Evolutionary conservation across 35 echinoderm and acorn worm genomes (phyloP).

Genomic region (Stichopus chloronotus): DNA sequence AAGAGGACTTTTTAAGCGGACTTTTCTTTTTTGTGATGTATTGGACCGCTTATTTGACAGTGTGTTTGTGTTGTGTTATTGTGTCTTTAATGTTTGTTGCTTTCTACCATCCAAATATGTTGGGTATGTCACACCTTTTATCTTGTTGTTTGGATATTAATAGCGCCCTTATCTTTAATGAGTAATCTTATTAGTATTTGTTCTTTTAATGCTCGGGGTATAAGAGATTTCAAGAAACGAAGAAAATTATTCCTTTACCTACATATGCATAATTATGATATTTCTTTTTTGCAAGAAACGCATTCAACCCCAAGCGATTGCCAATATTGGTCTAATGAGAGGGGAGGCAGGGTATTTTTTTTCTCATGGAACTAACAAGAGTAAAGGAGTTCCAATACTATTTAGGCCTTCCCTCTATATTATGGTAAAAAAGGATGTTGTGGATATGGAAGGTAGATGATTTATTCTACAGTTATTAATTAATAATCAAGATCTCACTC

Average conservation of each 20-base stretch:
- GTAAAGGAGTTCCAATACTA: constrained; percentile 19
- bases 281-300: constrained; percentile 33
- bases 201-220: constrained; percentile 40
- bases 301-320: not conserved
- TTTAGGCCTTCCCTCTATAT: not conserved
- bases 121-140: not conserved
- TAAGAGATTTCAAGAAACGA: constrained; percentile 16
- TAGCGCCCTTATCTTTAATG: not conserved
- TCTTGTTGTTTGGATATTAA: not conserved
- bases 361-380: constrained; percentile 43
- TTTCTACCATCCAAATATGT: not conserved
- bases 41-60: not conserved
- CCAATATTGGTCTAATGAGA: constrained; percentile 14
- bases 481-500: not conserved
- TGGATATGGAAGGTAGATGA: constrained; percentile 16
- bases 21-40: not conserved
- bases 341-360: constrained; percentile 39
- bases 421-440: not conserved
- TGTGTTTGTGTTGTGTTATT: not conserved
- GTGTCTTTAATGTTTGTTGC: not conserved
- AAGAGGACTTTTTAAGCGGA: not conserved
- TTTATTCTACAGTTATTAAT: not conserved
- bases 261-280: constrained; percentile 22
- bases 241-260: constrained; percentile 27
- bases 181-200: not conserved